phyloP scores from a whole-genome alignment of 2,888 invertebrate species.

The Drosophila peninsularis region DNA sequence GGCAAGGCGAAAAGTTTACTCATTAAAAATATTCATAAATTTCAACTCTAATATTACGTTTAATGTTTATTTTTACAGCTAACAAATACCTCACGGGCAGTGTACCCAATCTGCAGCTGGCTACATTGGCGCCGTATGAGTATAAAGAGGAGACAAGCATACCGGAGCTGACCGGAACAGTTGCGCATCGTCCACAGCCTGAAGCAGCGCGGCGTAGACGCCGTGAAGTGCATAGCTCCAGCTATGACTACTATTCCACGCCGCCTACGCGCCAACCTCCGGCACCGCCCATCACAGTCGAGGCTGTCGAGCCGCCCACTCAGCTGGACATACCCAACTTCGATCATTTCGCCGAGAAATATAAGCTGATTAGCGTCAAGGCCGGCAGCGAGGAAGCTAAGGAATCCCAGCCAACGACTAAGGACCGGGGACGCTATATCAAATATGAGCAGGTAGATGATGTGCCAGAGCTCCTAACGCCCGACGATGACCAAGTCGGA shows the following conservation, averaged over 20 bases:
- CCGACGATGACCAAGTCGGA: slow-evolving; percentile 58
- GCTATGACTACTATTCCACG: slow-evolving; percentile 39
- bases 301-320: slow-evolving; percentile 3
- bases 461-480: slow-evolving; percentile 66
- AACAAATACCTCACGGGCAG: slow-evolving; percentile 59
- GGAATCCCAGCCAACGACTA: slow-evolving; percentile 17
- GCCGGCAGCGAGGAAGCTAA: slow-evolving; percentile 15
- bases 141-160: slow-evolving; percentile 24
- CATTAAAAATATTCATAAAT: no score
- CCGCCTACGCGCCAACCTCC: slow-evolving; percentile 72
- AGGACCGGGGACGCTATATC: slow-evolving; percentile 68
- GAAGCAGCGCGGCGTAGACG: slow-evolving; percentile 32
- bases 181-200: slow-evolving; percentile 33
- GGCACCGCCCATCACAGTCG: slow-evolving; percentile 40
- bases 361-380: slow-evolving; percentile 53
- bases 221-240: slow-evolving; percentile 56
- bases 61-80: slow-evolving; percentile 24
- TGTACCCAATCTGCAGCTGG: slow-evolving; percentile 58
- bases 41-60: not conserved
- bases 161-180: slow-evolving; percentile 30
- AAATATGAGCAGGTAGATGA: slow-evolving; percentile 79
- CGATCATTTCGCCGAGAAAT: slow-evolving; percentile 71
- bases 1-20: not conserved
- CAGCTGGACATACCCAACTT: slow-evolving; percentile 65
- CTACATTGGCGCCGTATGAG: slow-evolving; percentile 18